Evolutionary conservation across 2,888 invertebrate genomes (phyloP), one percentile per base, ranked within the genome.

Genomic region (Portevinia maculata): DNA sequence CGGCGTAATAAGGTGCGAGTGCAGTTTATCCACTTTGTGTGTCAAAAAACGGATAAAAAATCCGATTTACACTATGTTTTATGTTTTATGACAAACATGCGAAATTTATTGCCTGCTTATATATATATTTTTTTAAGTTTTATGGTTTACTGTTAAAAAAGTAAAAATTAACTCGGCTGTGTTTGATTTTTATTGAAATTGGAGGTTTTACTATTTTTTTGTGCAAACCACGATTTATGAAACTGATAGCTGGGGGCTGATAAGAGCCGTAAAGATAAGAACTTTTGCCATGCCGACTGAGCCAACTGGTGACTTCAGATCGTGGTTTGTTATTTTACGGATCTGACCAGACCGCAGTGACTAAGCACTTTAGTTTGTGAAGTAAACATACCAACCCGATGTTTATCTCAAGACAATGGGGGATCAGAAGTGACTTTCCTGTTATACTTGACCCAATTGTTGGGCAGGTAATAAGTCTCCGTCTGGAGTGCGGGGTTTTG

Each of bases 51-150:
- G 39, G 53, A 78, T 60, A 70, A 48, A 59, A 74, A 75, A 76
- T 62, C 65, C 71, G 39, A 76, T 76, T 76, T 83, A 76, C 76
- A 76, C 81, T 83, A 81, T 71, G 76, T 62, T 81, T 59, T 75
- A 59, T 76, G 70, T 52, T 71, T 83, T 78, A 73, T 70, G 81
- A 81, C 75, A 81, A 81, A 76, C 65, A 73, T 52, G 71, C 55
- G 55, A 78, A 83, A 78, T 83, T 83, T 83, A 83, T 71, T 60
- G 50, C 52, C 53, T 71, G 53, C 52, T 13, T 53, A 32, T 64
- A 52, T 24, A 24, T 24, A 24, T 3, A 24, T 24, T 50, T 50
- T 17, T 19, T 48, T 32, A 32, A 65, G 53, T 55, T 71, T 65
- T 65, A 65, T 65, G 71, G 59, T 48, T 41, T 34, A 57, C 19